Base-by-base conservation (phyloP, 2,888 invertebrate species). In the Lasioglossum lativentre region DNA sequence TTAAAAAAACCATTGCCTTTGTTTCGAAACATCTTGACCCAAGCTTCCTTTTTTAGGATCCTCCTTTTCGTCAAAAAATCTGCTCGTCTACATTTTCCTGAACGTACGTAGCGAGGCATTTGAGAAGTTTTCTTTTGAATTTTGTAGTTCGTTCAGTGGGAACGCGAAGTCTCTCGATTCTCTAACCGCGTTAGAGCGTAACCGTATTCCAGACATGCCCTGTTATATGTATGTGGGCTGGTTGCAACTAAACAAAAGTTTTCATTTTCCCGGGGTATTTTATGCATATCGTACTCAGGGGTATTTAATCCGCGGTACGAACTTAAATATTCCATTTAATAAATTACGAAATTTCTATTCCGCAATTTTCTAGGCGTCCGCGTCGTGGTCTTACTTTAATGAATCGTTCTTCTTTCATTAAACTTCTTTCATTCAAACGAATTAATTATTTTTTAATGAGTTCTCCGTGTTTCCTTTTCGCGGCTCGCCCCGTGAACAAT, bases 331-430 rank as follows among this genome's bases (percentile, higher is more conserved):
- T 68, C 23, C 68, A 68, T 68, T 38, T 10, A 68, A 38, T 23
- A 68, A 68, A 68, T 68, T 68, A 30, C 63, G 4, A 70, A 40
- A 40, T 70, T 40, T 70, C 23, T 38, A n/a, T 70, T 70, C n/a
- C 70, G 38, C n/a, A 70, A 40, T 70, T 70, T 40, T 70, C 38
- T 40, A 70, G 38, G 5, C 40, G n/a, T 4, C 38, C 34, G 34
- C 38, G 0, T 70, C 14, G n/a, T 14, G 16, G 23, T 38, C 0
- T 34, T n/a, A 38, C 68, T 40, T 70, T 70, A n/a, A 70, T 40
- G 38, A 40, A 38, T 40, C 40, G 70, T 70, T 70, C 63, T 30
- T 68, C 38, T 68, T 38, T 66, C 68, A 14, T 70, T n/a, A n/a
- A 38, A 40, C 12, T 70, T 34, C n/a, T 40, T 40, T 68, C 68